phyloP scores from a whole-genome alignment of 2,888 invertebrate genomes.

The Callyntrura guangdongensis region DNA sequence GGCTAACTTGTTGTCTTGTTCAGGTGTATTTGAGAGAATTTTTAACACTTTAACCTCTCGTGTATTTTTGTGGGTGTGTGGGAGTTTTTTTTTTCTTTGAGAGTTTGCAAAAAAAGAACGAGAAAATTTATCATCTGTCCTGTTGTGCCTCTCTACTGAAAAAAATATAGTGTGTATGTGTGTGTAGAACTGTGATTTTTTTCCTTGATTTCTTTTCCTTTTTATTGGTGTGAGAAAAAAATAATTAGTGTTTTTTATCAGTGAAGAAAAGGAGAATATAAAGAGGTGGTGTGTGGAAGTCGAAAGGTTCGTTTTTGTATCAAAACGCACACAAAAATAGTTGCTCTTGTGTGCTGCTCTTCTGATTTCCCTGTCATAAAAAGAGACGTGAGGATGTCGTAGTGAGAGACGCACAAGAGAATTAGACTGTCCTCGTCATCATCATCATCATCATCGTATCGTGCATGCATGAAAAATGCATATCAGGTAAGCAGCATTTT shows the following conservation, averaged over 20 bases:
- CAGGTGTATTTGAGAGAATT: slow-evolving; percentile 28
- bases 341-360: not conserved
- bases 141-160: not conserved
- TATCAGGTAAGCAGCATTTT: slow-evolving; percentile 35
- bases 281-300: not conserved
- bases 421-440: slow-evolving; percentile 42
- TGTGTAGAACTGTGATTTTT: slow-evolving; percentile 27
- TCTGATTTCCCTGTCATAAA: not conserved
- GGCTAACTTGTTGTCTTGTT: not conserved
- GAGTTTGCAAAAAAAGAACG: slow-evolving; percentile 12
- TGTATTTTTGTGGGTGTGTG: slow-evolving; percentile 48
- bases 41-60: slow-evolving; percentile 27
- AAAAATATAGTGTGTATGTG: too few relatives aligned
- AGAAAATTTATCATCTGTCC: not conserved
- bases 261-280: slow-evolving; percentile 15
- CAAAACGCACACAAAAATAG: too few relatives aligned
- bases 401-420: not conserved
- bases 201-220: not conserved
- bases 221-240: slow-evolving; percentile 66
- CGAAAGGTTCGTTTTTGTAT: not conserved
- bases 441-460: too few relatives aligned
- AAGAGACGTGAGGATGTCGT: slow-evolving; percentile 28
- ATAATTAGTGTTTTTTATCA: slow-evolving; percentile 51
- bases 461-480: slow-evolving; percentile 24
- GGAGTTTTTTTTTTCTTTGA: slow-evolving; percentile 19